Percentiles rank a stretch among this genome's conserved stretches.
Evolutionary conservation across 2,797 vertebrate species (phyloP).

Genomic region (Gallinago stenura): DNA sequence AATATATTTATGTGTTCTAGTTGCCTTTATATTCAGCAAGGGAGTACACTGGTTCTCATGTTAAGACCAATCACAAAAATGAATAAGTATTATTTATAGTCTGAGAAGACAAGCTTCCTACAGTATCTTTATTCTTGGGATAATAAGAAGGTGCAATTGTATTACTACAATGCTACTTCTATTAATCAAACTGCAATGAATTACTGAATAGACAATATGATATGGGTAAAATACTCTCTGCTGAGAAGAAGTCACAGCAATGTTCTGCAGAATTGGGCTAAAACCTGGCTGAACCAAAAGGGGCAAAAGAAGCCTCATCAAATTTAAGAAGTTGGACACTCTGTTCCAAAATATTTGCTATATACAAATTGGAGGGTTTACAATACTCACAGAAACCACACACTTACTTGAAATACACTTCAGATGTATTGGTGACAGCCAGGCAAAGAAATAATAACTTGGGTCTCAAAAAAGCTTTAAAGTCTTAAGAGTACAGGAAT

Average conservation of each 20-base stretch:
- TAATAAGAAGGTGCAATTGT: neutral
- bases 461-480: neutral
- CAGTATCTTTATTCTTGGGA: neutral
- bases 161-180: neutral
- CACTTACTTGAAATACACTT: neutral
- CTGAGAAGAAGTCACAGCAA: neutral
- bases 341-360: neutral
- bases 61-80: neutral
- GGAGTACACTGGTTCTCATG: neutral
- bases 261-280: neutral
- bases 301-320: neutral
- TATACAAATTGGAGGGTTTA: neutral
- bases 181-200: neutral
- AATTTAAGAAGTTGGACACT: neutral
- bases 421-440: neutral
- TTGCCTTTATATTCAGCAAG: neutral
- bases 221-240: neutral
- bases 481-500: neutral
- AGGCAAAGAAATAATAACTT: neutral
- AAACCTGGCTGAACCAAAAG: neutral
- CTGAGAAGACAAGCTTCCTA: neutral
- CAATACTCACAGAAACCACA: neutral
- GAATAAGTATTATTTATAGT: neutral
- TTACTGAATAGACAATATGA: neutral
- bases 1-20: neutral